Evolutionary conservation across 64 coral and sea anemone genomes (phyloP).

Genomic region (Cladopsammia gracilis): DNA sequence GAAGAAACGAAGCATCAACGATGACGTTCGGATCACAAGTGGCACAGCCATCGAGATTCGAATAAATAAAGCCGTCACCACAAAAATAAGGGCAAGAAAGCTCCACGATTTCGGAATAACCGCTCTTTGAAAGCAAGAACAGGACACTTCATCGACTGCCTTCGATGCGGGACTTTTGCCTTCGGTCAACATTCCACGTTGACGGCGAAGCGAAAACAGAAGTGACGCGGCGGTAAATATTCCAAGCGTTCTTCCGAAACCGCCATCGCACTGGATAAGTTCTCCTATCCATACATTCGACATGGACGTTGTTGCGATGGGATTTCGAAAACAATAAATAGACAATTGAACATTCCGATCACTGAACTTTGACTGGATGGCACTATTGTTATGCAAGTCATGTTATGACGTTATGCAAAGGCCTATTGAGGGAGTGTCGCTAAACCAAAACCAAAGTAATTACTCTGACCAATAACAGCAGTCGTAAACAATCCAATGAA

Average conservation of each 20-base stretch:
- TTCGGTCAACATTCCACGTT: slow-evolving; percentile 64
- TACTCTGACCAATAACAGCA: no score
- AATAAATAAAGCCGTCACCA: slow-evolving; percentile 53
- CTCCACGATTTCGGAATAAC: slow-evolving; percentile 57
- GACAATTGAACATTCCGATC: no score
- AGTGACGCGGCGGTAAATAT: slow-evolving; percentile 51
- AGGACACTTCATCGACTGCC: slow-evolving; percentile 47
- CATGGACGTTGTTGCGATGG: slow-evolving; percentile 81
- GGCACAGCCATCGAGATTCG: slow-evolving; percentile 18
- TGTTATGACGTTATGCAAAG: no score
- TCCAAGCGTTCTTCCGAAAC: no score
- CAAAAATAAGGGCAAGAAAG: slow-evolving; percentile 60
- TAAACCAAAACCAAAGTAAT: no score
- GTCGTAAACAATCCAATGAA: no score
- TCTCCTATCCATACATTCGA: slow-evolving; percentile 52
- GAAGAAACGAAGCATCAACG: background rate
- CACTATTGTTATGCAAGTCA: no score
- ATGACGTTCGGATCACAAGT: slow-evolving; percentile 18
- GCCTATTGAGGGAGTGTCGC: no score
- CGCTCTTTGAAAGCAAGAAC: no score
- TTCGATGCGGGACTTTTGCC: slow-evolving; percentile 38
- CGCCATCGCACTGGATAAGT: slow-evolving; percentile 93
- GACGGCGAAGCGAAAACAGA: slow-evolving; percentile 43
- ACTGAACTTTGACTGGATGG: no score
- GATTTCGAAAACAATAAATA: background rate